phyloP scores from a whole-genome alignment of 2,888 invertebrate species.

The Calameuta filiformis region DNA sequence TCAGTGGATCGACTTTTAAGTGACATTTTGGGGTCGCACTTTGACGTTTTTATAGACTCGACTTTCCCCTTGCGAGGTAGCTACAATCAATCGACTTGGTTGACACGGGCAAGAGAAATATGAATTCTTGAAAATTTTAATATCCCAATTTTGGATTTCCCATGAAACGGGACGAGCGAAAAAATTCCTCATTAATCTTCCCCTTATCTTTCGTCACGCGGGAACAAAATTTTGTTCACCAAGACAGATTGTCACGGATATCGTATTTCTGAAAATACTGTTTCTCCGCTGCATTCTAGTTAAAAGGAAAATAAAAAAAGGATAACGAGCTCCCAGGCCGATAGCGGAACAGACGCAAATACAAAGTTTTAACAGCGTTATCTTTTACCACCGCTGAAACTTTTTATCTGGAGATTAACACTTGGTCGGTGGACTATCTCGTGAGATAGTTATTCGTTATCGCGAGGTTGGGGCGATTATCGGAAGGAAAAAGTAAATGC shows the following conservation, averaged over 20 bases:
- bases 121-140: not conserved
- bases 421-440: conserved; percentile 26
- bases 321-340: not conserved
- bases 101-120: not conserved
- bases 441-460: conserved; percentile 9
- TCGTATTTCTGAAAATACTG: not conserved
- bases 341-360: conserved; percentile 16
- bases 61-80: not conserved
- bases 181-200: not conserved
- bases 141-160: not conserved
- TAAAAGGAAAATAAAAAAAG: not conserved
- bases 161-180: not conserved
- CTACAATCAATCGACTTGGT: not conserved
- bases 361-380: conserved; percentile 29
- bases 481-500: not conserved
- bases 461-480: not conserved
- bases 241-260: not conserved
- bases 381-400: conserved; percentile 27
- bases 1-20: not conserved
- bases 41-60: not conserved
- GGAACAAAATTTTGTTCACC: not conserved
- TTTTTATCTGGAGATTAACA: conserved; percentile 31
- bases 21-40: not conserved
- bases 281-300: not conserved
- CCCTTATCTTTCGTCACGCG: not conserved